Conservation (phyloP, 1,140 invertebrate species). For the Pentalonia nigronervosa region DNA sequence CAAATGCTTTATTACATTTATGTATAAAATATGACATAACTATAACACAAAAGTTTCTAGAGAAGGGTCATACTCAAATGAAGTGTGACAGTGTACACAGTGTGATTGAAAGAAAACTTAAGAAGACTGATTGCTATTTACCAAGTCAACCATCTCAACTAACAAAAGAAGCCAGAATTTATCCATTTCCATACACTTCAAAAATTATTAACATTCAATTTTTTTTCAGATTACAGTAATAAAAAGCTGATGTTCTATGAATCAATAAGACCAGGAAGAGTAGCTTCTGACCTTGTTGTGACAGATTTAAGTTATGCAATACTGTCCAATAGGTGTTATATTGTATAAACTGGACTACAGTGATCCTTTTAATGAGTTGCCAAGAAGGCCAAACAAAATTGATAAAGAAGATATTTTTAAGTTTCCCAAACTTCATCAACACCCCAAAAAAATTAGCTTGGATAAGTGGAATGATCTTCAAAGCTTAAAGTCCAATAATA, state of each 20-base stretch:
- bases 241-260: not conserved
- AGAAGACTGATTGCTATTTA: not conserved
- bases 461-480: too few relatives aligned
- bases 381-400: not conserved
- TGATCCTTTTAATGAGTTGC: not conserved
- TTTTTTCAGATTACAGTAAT: not conserved
- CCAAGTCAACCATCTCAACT: not conserved
- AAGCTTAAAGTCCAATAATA: too few relatives aligned
- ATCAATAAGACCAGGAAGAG: not conserved
- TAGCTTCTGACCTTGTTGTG: not conserved
- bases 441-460: too few relatives aligned
- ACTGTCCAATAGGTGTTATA: not conserved
- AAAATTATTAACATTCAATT: not conserved
- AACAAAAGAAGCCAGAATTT: not conserved
- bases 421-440: not conserved
- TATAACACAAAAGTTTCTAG: not conserved
- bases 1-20: not conserved
- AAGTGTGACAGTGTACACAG: not conserved
- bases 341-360: not conserved
- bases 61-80: slow-evolving; percentile 2
- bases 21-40: not conserved
- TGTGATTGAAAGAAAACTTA: not conserved
- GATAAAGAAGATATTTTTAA: not conserved
- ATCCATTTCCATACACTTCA: not conserved
- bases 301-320: not conserved